These are phyloP conservation scores for Zaprionus vittiger DNA, from an alignment of 1,140 invertebrate genomes.

Conservation along the genomic window DNA sequence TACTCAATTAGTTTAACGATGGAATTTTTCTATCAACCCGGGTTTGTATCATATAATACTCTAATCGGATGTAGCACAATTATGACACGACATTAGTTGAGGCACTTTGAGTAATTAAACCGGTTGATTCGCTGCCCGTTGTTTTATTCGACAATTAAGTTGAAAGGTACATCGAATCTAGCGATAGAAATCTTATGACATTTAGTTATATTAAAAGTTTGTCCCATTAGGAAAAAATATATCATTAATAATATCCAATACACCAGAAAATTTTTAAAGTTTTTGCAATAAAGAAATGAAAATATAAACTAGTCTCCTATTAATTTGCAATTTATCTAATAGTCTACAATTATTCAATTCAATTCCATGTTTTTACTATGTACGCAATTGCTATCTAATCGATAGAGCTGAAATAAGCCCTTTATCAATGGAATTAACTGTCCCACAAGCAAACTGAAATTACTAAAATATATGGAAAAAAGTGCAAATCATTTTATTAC, in stretches of 20 bases:
- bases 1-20: too few relatives aligned
- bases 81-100: slow-evolving; percentile 21
- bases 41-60: neutral
- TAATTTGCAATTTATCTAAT: neutral
- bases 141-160: slow-evolving; percentile 1
- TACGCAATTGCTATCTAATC: neutral
- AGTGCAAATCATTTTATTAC: slow-evolving; percentile 10
- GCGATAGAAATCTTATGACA: neutral
- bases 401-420: neutral
- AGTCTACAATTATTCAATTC: neutral
- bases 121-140: slow-evolving; percentile 7
- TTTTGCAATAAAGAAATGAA: neutral
- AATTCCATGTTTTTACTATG: neutral
- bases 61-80: neutral
- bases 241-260: too few relatives aligned
- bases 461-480: neutral
- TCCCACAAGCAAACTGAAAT: neutral
- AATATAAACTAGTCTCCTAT: neutral
- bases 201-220: neutral
- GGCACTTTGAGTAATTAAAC: slow-evolving; percentile 44
- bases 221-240: neutral
- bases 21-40: too few relatives aligned
- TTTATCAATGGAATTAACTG: neutral
- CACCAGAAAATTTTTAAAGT: neutral
- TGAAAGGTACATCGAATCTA: neutral